Evolutionary conservation across 2,797 vertebrate genomes (phyloP), one percentile per base, ranked within the genome.

Genomic region (Melanotaenia trifasciata): DNA sequence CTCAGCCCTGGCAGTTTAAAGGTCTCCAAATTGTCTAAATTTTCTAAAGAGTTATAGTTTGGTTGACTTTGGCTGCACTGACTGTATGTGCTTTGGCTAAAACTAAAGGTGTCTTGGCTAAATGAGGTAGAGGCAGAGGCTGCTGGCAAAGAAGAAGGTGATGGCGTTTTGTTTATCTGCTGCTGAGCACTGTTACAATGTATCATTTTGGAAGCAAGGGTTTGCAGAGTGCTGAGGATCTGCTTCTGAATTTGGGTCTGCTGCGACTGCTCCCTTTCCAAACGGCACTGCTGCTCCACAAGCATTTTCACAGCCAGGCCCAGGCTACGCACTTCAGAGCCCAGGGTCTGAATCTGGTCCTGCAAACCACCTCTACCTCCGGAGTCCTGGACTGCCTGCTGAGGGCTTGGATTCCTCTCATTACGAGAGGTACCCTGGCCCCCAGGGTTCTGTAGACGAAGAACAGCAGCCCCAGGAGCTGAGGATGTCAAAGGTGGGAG

Each of bases 181-280:
- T 81, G 88, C 3, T 89, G 89, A 40, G 68, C 76, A 22, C 58
- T 66, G 68, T 67, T 83, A 78, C 91, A 89, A 0, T 79, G 83
- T 74, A 89, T 92, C 1, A 93, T 7, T 0, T 93, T 94, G 74
- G 93, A 87, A 58, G 93, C 77, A 1, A 96, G 83, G 72, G 87
- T 93, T 90, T 96, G 96, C 24, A 97, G 92, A 0, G 92, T 94
- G 87, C 89, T 84, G 64, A 97, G 93, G 79, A 97, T 94, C 89
- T 97, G 96, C 73, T 93, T 96, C 88, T 96, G 96, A 76, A 96
- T 90, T 47, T 92, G 91, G 1, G 96, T 96, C 88, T 96, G 96
- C 71, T 96, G 95, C 1, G 81, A 86, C 84, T 96, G 95, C 84
- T 96, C 96, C 16, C 92, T 91, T 33, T 96, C 95, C 83, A 96